Conservation (phyloP, 2,888 invertebrate genomes). For the Lamellibrachia satsuma region DNA sequence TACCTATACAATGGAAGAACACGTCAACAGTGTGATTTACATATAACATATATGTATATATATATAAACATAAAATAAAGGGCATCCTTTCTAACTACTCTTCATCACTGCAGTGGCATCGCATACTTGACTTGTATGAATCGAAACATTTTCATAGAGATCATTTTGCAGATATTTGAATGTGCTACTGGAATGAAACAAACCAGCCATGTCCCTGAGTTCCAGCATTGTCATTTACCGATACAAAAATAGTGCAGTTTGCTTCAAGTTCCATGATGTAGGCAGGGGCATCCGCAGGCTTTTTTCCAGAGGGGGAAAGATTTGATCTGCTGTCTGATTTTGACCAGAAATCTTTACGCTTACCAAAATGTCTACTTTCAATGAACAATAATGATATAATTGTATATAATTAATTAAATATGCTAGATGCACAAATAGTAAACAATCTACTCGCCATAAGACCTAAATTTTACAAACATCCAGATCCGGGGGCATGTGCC, state of each 20-base stretch:
- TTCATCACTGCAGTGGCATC: not conserved
- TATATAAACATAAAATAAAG: not conserved
- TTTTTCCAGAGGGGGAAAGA: no score
- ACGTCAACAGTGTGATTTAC: not conserved
- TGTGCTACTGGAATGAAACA: not conserved
- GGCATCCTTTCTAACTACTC: not conserved
- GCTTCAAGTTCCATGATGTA: not conserved
- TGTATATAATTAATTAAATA: no score
- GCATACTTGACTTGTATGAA: not conserved
- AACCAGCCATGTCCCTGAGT: not conserved
- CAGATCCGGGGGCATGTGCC: no score
- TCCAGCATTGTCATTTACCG: not conserved
- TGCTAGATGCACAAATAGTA: no score
- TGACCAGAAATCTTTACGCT: no score
- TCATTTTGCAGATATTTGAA: not conserved
- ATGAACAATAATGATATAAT: no score
- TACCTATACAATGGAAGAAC: not conserved
- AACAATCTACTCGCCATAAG: no score
- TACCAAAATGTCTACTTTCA: no score
- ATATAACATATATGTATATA: no score
- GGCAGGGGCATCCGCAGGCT: not conserved
- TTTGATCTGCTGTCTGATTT: no score
- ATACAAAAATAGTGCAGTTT: not conserved
- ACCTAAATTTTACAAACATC: no score
- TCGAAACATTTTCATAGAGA: not conserved